phyloP scores from a whole-genome alignment of 2,888 invertebrate species.

The Adelognathus sp. region DNA sequence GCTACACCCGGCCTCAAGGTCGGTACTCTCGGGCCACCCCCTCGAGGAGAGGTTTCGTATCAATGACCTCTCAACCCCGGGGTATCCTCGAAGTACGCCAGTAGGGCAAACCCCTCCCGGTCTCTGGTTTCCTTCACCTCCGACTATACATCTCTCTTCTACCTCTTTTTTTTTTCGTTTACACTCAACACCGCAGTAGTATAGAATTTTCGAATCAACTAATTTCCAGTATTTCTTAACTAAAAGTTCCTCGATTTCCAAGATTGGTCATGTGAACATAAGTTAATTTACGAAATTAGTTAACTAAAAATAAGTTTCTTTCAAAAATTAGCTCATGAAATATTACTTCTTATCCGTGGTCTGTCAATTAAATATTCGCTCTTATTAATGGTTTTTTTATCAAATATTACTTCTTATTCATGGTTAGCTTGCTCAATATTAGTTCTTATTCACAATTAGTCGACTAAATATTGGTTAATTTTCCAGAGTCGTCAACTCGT shows the following conservation, averaged over 20 bases:
- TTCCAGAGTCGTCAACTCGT: no score
- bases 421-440: no score
- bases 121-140: conserved; percentile 25
- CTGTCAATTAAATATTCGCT: no score
- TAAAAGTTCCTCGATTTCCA: neutral
- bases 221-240: neutral
- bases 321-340: no score
- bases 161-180: neutral
- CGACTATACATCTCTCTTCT: neutral
- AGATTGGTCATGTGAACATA: no score
- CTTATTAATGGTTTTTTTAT: no score
- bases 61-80: conserved; percentile 77
- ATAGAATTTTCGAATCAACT: conserved; percentile 2
- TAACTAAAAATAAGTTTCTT: no score
- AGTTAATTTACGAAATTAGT: no score
- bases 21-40: conserved; percentile 71
- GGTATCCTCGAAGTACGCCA: conserved; percentile 74
- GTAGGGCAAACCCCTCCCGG: conserved; percentile 73
- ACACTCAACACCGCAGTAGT: conserved; percentile 3
- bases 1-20: conserved; percentile 74
- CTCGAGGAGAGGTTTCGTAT: conserved; percentile 67
- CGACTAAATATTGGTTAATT: no score
- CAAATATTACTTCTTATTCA: no score
- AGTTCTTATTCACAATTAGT: no score
- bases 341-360: no score